A percentile compares a stretch with the other conserved stretches of the same genome.
These are phyloP conservation scores for Coenonympha glycerion DNA, from an alignment of 2,888 invertebrate species.

Conservation along the genomic window DNA sequence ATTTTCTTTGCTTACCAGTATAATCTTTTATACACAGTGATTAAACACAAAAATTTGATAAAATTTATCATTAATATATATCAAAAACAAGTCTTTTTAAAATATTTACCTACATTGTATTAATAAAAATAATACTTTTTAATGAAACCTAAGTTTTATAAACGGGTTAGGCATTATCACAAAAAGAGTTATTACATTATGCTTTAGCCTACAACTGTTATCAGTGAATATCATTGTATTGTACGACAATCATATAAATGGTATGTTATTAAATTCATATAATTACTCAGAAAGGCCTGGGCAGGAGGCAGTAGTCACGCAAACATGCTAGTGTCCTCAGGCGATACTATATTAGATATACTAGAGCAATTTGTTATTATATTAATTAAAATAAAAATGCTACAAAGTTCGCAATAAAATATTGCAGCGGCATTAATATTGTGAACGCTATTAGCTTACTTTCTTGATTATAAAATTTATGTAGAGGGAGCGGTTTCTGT, in stretches of 20 bases:
- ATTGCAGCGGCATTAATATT: background rate
- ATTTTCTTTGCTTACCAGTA: too few species aligned
- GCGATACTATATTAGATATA: conserved; percentile 1
- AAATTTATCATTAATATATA: too few species aligned
- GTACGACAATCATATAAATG: conserved; percentile 5
- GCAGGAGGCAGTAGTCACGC: too few species aligned
- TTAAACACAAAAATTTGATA: too few species aligned
- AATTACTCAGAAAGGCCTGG: background rate
- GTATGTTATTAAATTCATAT: conserved; percentile 9
- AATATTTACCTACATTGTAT: too few species aligned
- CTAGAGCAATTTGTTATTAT: conserved; percentile 8
- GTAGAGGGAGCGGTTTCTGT: background rate
- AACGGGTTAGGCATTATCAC: too few species aligned
- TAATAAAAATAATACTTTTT: too few species aligned
- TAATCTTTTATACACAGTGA: too few species aligned
- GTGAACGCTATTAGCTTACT: background rate
- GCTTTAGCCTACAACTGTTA: background rate
- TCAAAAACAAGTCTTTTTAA: too few species aligned
- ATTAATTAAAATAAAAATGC: conserved; percentile 10
- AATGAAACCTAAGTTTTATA: too few species aligned
- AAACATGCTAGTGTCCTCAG: conserved; percentile 7
- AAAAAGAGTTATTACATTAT: background rate
- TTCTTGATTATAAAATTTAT: conserved; percentile 1
- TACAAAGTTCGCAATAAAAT: conserved; percentile 5
- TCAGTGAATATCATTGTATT: background rate